Percentiles rank a stretch among this genome's conserved stretches.
These are phyloP conservation scores for Drosophila mulleri DNA, from an alignment of 2,888 invertebrate genomes.

Conservation along the genomic window DNA sequence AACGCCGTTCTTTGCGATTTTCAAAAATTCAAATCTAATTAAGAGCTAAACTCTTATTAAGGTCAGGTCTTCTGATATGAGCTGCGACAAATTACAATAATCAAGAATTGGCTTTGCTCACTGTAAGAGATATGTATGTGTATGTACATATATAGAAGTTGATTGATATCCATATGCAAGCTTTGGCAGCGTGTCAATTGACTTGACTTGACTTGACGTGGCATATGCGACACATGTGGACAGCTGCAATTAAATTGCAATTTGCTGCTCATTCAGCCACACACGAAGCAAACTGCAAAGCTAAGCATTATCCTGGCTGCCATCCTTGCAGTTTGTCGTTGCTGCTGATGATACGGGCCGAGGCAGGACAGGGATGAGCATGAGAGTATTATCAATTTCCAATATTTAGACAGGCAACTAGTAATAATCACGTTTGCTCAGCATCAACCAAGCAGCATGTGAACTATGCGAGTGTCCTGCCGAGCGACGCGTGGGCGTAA, in stretches of 20 bases:
- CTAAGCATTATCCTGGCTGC: constrained; percentile 29
- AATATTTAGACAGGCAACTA: constrained; percentile 75
- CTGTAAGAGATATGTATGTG: background rate
- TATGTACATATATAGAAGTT: background rate
- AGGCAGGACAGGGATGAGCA: background rate
- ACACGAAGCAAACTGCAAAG: constrained; percentile 27
- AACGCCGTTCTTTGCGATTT: background rate
- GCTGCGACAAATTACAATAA: background rate
- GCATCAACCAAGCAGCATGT: constrained; percentile 58
- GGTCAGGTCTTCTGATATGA: background rate
- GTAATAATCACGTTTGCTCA: constrained; percentile 73
- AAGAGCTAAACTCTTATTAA: background rate
- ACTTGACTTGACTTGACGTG: background rate
- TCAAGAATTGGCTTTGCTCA: background rate
- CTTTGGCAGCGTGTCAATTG: constrained; percentile 8
- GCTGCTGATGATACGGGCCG: constrained; percentile 16
- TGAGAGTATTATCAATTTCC: constrained; percentile 67
- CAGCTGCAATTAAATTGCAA: constrained; percentile 48
- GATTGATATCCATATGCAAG: constrained; percentile 25
- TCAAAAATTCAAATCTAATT: background rate
- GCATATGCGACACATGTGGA: constrained; percentile 19
- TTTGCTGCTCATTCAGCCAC: constrained; percentile 49
- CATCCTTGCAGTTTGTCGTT: constrained; percentile 28
- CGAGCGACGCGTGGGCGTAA: constrained; percentile 43
- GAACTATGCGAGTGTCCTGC: constrained; percentile 9